Percentiles rank a stretch among this genome's conserved stretches.
These are phyloP conservation scores for Ricordea florida DNA, from an alignment of 92 coral and sea anemone species.

Conservation along the genomic window DNA sequence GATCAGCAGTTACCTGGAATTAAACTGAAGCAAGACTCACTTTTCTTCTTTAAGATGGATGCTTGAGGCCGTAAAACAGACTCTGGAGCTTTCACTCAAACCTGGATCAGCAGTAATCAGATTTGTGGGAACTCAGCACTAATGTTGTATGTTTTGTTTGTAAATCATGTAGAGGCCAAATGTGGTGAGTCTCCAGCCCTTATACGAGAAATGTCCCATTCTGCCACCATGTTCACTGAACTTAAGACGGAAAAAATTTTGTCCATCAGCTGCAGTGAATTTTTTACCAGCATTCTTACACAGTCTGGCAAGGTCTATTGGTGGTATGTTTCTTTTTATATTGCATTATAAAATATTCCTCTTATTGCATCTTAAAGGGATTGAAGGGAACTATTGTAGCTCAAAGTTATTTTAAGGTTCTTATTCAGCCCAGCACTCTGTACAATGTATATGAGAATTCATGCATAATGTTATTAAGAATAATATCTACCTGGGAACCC, in stretches of 20 bases:
- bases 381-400: no score
- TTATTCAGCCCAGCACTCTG: no score
- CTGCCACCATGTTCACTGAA: constrained; percentile 60
- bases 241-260: constrained; percentile 62
- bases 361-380: no score
- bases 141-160: background rate
- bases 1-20: background rate
- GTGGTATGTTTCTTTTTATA: constrained; percentile 98
- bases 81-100: no score
- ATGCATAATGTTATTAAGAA: no score
- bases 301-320: constrained; percentile 79
- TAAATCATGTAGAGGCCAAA: constrained; percentile 35
- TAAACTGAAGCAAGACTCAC: background rate
- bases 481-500: no score
- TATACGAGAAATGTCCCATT: constrained; percentile 83
- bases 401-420: no score
- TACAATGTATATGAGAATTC: no score
- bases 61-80: background rate
- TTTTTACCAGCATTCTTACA: constrained; percentile 75
- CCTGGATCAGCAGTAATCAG: no score
- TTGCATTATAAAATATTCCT: no score
- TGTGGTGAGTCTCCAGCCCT: constrained; percentile 74
- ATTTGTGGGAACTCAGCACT: no score
- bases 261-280: constrained; percentile 81
- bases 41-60: background rate